phyloP scores from a whole-genome alignment of 2,797 vertebrate species.

The Hemitrygon akajei region DNA sequence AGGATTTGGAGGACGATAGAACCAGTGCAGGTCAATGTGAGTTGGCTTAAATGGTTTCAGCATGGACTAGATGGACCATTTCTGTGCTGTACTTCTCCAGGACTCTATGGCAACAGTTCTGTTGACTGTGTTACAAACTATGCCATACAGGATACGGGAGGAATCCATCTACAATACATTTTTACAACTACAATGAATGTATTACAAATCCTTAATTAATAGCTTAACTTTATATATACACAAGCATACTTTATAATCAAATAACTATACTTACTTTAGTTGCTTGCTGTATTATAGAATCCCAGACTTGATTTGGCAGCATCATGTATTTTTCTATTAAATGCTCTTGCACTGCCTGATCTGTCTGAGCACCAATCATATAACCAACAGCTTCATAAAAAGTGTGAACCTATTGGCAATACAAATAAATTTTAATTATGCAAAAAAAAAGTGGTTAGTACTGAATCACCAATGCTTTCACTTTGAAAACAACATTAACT shows the following conservation, averaged over 20 bases:
- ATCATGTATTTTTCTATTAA: constrained; percentile 98
- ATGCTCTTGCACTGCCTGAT: constrained; percentile 92
- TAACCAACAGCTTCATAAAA: constrained; percentile 98
- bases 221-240: neutral
- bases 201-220: neutral
- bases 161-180: too few relatives aligned
- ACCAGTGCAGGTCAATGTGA: too few relatives aligned
- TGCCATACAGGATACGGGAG: too few relatives aligned
- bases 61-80: too few relatives aligned
- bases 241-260: neutral
- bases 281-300: constrained; percentile 98
- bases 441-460: neutral
- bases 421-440: constrained; percentile 21
- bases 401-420: constrained; percentile 77
- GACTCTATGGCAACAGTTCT: too few relatives aligned
- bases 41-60: too few relatives aligned
- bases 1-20: too few relatives aligned
- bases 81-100: too few relatives aligned
- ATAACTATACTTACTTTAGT: constrained; percentile 74
- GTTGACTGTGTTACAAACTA: too few relatives aligned
- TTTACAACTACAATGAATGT: neutral
- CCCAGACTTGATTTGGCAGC: constrained; percentile 97
- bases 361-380: constrained; percentile 97
- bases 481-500: too few relatives aligned
- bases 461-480: neutral